A percentile compares a stretch with the other conserved stretches of the same genome.
These are phyloP conservation scores for Notospermus geniculatus DNA, from an alignment of 1,140 invertebrate species.

Conservation along the genomic window DNA sequence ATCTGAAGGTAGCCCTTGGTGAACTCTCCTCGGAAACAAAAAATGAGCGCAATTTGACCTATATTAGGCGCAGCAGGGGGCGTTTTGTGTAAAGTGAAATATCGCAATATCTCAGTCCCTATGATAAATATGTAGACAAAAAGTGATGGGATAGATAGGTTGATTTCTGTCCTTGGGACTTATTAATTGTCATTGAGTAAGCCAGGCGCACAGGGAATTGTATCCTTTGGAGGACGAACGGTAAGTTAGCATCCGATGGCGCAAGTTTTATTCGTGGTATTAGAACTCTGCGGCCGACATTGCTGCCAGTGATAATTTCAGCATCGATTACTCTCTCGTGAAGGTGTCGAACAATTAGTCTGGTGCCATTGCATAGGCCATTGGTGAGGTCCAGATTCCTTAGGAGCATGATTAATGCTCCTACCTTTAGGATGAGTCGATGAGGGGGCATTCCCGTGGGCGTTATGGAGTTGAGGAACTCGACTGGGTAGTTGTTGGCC, in stretches of 20 bases:
- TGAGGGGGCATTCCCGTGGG: slow-evolving; percentile 29
- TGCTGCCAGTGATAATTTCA: neutral
- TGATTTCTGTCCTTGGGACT: slow-evolving; percentile 40
- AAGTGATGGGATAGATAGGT: too few relatives aligned
- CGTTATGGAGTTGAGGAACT: slow-evolving; percentile 16
- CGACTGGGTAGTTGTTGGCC: too few relatives aligned
- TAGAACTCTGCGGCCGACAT: neutral
- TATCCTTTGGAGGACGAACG: neutral
- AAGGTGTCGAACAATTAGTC: slow-evolving; percentile 15
- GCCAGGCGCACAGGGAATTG: slow-evolving; percentile 16
- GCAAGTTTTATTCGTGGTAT: neutral
- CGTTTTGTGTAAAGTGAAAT: too few relatives aligned
- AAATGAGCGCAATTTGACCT: too few relatives aligned
- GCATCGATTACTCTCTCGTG: too few relatives aligned
- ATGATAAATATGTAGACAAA: too few relatives aligned
- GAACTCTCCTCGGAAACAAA: too few relatives aligned
- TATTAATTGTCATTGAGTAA: slow-evolving; percentile 41
- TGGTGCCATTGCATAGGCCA: slow-evolving; percentile 32
- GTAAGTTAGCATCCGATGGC: neutral
- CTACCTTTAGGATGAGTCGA: slow-evolving; percentile 24
- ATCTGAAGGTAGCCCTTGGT: too few relatives aligned
- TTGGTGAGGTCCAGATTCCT: slow-evolving; percentile 20
- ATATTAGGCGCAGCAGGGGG: too few relatives aligned
- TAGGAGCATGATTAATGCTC: slow-evolving; percentile 30
- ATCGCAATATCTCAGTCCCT: too few relatives aligned